Evolutionary conservation across 2,888 invertebrate genomes (phyloP).

Genomic region (Megaustenia siamemsis): DNA sequence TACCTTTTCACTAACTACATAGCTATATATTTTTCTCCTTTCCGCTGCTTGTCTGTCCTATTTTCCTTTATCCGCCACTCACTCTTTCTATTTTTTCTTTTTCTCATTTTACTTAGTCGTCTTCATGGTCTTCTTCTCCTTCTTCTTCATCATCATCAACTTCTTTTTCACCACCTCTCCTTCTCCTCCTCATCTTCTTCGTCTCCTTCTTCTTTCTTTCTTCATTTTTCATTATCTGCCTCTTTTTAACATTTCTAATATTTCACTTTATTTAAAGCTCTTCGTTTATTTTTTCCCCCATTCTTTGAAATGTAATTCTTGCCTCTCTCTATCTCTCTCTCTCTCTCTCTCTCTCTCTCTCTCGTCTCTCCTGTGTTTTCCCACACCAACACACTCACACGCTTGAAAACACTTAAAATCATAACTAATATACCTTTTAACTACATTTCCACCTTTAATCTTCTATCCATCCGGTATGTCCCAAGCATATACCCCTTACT

Average conservation of each 20-base stretch:
- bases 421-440: too few species aligned
- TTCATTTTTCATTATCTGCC: neutral
- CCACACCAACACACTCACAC: conserved; percentile 13
- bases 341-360: neutral
- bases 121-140: too few species aligned
- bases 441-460: too few species aligned
- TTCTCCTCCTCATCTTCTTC: neutral
- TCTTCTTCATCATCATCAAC: too few species aligned
- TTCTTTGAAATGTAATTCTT: too few species aligned
- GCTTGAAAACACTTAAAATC: too few species aligned
- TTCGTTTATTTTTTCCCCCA: too few species aligned
- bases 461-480: too few species aligned
- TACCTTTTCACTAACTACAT: neutral
- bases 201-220: neutral
- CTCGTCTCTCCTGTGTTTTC: neutral
- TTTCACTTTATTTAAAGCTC: too few species aligned
- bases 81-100: neutral
- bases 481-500: too few species aligned
- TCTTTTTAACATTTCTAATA: neutral
- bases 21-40: neutral
- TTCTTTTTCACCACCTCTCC: conserved; percentile 14
- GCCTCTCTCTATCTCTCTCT: conserved; percentile 34
- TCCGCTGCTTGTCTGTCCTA: neutral
- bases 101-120: too few species aligned
- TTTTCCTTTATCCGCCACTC: neutral